Percentiles rank a stretch among this genome's conserved stretches.
phyloP scores from a whole-genome alignment of 2,113 vertebrate genomes.

The Tympanuchus pallidicinctus region DNA sequence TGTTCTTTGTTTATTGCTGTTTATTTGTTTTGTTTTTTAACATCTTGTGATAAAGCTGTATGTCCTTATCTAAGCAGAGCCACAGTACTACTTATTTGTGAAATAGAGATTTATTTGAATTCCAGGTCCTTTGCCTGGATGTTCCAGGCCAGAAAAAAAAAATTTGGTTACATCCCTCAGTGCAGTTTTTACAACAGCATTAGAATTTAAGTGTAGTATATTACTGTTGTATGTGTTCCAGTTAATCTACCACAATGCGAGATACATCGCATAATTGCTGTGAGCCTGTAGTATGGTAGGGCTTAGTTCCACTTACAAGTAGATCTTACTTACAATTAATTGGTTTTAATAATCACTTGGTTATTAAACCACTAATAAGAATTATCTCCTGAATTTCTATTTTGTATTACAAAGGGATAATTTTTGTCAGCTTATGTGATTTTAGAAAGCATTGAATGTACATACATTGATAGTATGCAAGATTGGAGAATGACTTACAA shows the following conservation, averaged over 20 bases:
- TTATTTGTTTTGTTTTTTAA: background rate
- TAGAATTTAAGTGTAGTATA: background rate
- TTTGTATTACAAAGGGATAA: background rate
- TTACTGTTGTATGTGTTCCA: background rate
- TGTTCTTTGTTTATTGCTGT: background rate
- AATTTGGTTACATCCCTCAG: fast-evolving
- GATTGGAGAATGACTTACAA: fast-evolving
- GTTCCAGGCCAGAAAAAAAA: background rate
- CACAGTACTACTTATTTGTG: background rate
- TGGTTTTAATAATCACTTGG: background rate
- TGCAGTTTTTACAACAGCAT: background rate
- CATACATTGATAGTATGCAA: background rate
- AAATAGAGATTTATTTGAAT: background rate
- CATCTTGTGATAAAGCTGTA: fast-evolving
- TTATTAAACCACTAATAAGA: background rate
- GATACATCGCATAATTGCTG: background rate
- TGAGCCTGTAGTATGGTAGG: background rate
- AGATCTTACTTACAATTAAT: background rate
- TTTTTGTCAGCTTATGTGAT: fast-evolving
- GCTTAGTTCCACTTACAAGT: conserved; percentile 15
- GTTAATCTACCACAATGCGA: background rate
- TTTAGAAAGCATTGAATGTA: background rate
- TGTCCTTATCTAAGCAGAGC: background rate
- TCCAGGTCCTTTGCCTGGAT: background rate
- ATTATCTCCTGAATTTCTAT: background rate